Percentiles rank a stretch among this genome's conserved stretches.
Conservation (phyloP, 92 coral and sea anemone species). For the Pocillopora grandis region DNA sequence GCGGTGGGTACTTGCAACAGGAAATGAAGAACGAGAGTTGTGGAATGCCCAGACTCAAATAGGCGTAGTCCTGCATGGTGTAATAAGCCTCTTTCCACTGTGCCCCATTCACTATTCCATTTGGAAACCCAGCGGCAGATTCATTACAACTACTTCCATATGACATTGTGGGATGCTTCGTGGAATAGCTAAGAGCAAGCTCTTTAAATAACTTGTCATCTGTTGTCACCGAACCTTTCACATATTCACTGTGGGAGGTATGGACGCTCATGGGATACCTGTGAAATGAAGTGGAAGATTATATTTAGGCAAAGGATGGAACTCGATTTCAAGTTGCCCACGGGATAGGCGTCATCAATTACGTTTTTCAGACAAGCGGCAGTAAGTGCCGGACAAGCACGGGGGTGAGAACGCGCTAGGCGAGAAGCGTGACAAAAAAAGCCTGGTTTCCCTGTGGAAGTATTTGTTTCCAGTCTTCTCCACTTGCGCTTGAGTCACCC, state of each 20-base stretch:
- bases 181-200: slow-evolving; percentile 74
- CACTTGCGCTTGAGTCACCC: too few species aligned
- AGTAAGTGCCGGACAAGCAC: too few species aligned
- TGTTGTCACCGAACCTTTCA: slow-evolving; percentile 67
- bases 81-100: slow-evolving; percentile 76
- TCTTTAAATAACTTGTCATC: slow-evolving; percentile 77
- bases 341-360: too few species aligned
- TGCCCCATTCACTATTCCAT: slow-evolving; percentile 80
- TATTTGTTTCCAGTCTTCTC: too few species aligned
- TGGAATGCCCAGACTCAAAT: slow-evolving; percentile 64
- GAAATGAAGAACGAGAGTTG: slow-evolving; percentile 83
- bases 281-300: slow-evolving; percentile 3
- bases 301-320: too few species aligned
- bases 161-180: slow-evolving; percentile 87
- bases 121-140: slow-evolving; percentile 48
- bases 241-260: slow-evolving; percentile 37
- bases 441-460: too few species aligned
- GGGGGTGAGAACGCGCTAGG: too few species aligned
- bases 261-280: slow-evolving; percentile 86
- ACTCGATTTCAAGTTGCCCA: too few species aligned
- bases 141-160: slow-evolving; percentile 80
- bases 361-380: too few species aligned
- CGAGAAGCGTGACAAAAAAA: too few species aligned
- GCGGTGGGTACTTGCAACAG: slow-evolving; percentile 83
- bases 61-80: slow-evolving; percentile 94